Evolutionary conservation across 2,797 vertebrate species (phyloP), one percentile per base, ranked within the genome.

Genomic region (Lophius americanus): DNA sequence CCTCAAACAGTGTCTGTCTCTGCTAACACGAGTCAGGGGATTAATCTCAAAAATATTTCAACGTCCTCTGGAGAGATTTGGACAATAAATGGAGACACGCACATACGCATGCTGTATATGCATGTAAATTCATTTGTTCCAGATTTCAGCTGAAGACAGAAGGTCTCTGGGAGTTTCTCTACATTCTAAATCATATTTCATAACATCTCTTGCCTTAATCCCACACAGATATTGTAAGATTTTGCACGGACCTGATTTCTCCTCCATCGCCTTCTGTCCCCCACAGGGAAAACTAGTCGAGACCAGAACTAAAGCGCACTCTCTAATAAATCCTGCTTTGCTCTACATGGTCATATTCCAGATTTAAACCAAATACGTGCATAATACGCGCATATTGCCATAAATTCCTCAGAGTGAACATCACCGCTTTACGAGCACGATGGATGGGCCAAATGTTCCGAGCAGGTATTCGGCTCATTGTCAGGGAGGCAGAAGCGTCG

Each of bases 401-500:
- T 71, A 64, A 76, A 85, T 86, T 73, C 83, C 75, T 69, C 33
- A 0, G 38, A 42, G 67, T 6, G 1, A 52, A 67, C 78, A 58
- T 88, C 85, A 70, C 57, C 44, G 57, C 11, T 84, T 82, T 76
- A 79, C 9, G 64, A 85, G 78, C 0, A 2, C 0, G 49, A 65
- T 44, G 50, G 61, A 79, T 48, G 60, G 55, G 48, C 80, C 69
- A 71, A 74, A 39, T 3, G 72, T 85, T 70, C 81, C 75, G 60
- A 68, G 66, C 53, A 70, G 65, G 58, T 79, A 75, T 62, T 82
- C 53, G 52, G 66, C 66, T 53, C 0, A 8, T 64, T 79, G 80
- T 87, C 88, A 82, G 43, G 6, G 37, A 78, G 67, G 65, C 73
- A 84, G 73, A 88, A 70, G 71, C 70, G 68, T 49, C 9, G 73